These are phyloP conservation scores for Neocloeon triangulifer DNA, from an alignment of 1,140 invertebrate species.

Conservation along the genomic window DNA sequence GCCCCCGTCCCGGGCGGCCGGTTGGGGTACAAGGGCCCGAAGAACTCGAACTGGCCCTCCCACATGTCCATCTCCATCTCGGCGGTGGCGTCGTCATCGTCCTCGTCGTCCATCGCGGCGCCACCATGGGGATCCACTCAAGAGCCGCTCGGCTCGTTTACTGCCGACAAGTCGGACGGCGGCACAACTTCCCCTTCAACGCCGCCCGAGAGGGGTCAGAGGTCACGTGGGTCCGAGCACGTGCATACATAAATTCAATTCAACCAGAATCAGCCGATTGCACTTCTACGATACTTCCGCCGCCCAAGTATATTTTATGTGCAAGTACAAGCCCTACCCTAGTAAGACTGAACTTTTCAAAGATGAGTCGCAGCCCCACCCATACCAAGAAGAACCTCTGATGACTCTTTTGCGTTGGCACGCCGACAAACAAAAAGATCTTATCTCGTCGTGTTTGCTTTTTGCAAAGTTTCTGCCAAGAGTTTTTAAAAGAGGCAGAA, in stretches of 20 bases:
- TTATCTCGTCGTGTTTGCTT: no score
- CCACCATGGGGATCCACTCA: not conserved
- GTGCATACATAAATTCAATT: not conserved
- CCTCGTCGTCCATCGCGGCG: not conserved
- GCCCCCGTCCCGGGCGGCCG: constrained; percentile 19
- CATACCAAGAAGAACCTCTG: no score
- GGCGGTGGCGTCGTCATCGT: not conserved
- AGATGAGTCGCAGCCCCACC: no score
- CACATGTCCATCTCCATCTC: constrained; percentile 63
- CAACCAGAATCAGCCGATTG: not conserved
- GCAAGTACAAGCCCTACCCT: no score
- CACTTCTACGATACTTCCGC: no score
- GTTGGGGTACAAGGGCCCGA: constrained; percentile 27
- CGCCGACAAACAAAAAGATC: no score
- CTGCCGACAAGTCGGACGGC: not conserved
- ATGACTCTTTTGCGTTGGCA: no score
- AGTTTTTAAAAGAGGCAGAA: no score
- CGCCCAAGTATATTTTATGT: no score
- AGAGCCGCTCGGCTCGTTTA: not conserved
- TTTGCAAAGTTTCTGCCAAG: no score
- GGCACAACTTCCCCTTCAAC: not conserved
- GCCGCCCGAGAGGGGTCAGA: not conserved
- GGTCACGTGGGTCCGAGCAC: not conserved
- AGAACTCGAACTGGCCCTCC: constrained; percentile 67
- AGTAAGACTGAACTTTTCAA: no score